Percentiles rank a stretch among this genome's conserved stretches.
Conservation (phyloP, 2,888 invertebrate species). For the Sesia bembeciformis region DNA sequence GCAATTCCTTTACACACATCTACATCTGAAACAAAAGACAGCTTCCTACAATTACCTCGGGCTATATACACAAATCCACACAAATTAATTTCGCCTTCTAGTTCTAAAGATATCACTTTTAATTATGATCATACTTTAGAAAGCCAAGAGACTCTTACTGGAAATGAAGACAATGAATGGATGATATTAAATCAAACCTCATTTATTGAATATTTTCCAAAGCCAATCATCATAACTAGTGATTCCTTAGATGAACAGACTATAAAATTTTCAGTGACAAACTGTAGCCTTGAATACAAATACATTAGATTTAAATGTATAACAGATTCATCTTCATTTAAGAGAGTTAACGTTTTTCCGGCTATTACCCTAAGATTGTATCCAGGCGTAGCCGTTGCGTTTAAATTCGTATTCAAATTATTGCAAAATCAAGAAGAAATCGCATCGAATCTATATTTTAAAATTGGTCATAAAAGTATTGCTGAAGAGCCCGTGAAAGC, state of each 20-base stretch:
- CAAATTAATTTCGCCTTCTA: slow-evolving; percentile 31
- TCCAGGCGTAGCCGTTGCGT: slow-evolving; percentile 38
- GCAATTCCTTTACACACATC: not conserved
- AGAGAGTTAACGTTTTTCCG: slow-evolving; percentile 28
- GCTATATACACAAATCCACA: slow-evolving; percentile 35
- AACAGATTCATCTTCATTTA: slow-evolving; percentile 30
- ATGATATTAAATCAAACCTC: slow-evolving; percentile 17
- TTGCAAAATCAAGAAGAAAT: slow-evolving; percentile 23
- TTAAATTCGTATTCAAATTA: slow-evolving; percentile 34
- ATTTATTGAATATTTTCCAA: slow-evolving; percentile 27
- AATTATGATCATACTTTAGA: slow-evolving; percentile 4
- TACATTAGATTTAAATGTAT: slow-evolving; percentile 34
- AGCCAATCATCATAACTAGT: slow-evolving; percentile 24
- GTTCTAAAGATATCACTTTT: slow-evolving; percentile 19
- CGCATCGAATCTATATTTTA: slow-evolving; percentile 33
- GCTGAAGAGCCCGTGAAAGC: slow-evolving; percentile 21
- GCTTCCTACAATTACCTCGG: slow-evolving; percentile 22
- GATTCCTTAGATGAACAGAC: slow-evolving; percentile 25
- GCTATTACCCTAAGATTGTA: slow-evolving; percentile 30
- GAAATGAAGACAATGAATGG: slow-evolving; percentile 18
- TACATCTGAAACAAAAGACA: not conserved
- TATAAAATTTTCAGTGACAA: slow-evolving; percentile 36
- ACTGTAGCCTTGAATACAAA: slow-evolving; percentile 30
- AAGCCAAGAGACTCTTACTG: slow-evolving; percentile 2
- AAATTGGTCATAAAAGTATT: slow-evolving; percentile 27